phyloP scores from a whole-genome alignment of 2,797 vertebrate genomes.

The Cyclura pinguis region DNA sequence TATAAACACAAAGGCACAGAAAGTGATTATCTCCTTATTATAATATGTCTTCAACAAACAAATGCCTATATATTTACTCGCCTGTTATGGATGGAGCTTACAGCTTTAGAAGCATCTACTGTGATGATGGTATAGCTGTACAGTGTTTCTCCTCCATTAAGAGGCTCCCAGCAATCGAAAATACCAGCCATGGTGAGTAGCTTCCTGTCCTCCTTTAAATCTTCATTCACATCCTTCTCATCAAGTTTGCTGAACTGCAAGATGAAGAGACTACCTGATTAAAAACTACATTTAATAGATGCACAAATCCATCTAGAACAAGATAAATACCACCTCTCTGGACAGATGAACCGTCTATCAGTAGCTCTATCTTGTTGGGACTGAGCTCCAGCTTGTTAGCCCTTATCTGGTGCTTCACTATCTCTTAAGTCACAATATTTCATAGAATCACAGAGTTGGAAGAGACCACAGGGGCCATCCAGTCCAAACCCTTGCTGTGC shows the following conservation, averaged over 20 bases:
- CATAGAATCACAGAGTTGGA: background rate
- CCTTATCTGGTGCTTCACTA: background rate
- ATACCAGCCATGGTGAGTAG: conserved; percentile 95
- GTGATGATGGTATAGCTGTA: conserved; percentile 95
- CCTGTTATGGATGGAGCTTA: conserved; percentile 92
- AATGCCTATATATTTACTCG: conserved; percentile 15
- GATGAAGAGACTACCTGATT: background rate
- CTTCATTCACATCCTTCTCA: conserved; percentile 53
- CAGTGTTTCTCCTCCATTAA: conserved; percentile 85
- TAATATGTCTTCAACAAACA: background rate
- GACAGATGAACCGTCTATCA: background rate
- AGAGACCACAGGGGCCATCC: too few species aligned
- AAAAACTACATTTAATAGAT: background rate
- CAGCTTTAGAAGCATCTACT: conserved; percentile 85
- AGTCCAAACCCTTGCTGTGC: too few species aligned
- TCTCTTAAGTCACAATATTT: background rate
- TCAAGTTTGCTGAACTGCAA: conserved; percentile 55
- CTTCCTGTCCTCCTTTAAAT: conserved; percentile 86
- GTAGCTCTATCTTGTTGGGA: background rate
- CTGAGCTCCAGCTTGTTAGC: background rate
- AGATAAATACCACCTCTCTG: background rate
- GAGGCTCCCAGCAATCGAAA: conserved; percentile 95
- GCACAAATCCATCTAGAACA: background rate
- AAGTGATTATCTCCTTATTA: background rate
- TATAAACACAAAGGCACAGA: background rate